phyloP scores from a whole-genome alignment of 2,797 vertebrate genomes.

The Sebastiscus tertius region DNA sequence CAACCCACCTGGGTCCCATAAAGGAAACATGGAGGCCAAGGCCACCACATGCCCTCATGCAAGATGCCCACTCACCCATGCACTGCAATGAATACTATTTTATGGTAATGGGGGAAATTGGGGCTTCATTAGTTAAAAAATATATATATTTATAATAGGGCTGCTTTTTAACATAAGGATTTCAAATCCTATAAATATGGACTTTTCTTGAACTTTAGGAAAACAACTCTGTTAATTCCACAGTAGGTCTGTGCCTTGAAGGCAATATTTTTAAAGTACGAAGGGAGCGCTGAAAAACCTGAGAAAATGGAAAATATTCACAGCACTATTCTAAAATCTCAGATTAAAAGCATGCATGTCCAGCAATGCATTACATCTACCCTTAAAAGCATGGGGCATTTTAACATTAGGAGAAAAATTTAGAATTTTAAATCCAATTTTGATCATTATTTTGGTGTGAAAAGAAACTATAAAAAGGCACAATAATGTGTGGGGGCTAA shows the following conservation, averaged over 20 bases:
- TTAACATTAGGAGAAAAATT: background rate
- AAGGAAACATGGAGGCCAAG: slow-evolving; percentile 79
- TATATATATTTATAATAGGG: background rate
- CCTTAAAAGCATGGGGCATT: background rate
- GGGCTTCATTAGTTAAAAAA: background rate
- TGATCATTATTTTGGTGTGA: background rate
- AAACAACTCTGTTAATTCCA: background rate
- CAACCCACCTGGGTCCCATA: slow-evolving; percentile 84
- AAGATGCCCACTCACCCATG: slow-evolving; percentile 73
- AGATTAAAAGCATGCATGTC: background rate
- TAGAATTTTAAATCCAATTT: too few relatives aligned
- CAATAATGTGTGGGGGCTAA: background rate
- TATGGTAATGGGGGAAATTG: slow-evolving; percentile 9
- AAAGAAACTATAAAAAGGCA: background rate
- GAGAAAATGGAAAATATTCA: background rate
- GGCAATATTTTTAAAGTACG: background rate
- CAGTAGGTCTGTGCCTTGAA: background rate
- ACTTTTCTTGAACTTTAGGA: background rate
- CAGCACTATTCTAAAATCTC: background rate
- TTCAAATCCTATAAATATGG: background rate
- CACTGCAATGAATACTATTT: slow-evolving; percentile 56
- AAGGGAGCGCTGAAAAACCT: background rate
- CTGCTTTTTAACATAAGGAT: background rate
- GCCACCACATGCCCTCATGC: slow-evolving; percentile 74
- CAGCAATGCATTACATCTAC: background rate